phyloP scores from a whole-genome alignment of 2,888 invertebrate species.

The Erebia palarica region DNA sequence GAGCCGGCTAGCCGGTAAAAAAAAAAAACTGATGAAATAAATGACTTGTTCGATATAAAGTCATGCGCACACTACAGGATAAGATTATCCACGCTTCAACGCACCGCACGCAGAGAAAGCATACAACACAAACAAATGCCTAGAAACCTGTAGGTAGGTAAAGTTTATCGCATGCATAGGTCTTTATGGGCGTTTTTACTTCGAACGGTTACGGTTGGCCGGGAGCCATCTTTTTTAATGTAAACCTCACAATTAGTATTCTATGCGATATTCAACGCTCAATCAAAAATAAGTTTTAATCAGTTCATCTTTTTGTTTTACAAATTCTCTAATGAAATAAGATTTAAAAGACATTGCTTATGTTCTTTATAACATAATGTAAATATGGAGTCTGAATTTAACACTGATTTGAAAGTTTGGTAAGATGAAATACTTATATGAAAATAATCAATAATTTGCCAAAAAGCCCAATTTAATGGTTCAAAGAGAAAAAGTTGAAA shows the following conservation, averaged over 20 bases:
- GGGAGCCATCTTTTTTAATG: slow-evolving; percentile 41
- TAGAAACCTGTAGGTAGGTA: slow-evolving; percentile 31
- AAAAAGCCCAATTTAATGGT: no score
- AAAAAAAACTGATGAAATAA: no score
- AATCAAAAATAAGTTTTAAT: slow-evolving; percentile 27
- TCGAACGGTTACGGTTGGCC: slow-evolving; percentile 37
- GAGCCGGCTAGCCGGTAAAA: no score
- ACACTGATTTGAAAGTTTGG: no score
- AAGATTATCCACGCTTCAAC: slow-evolving; percentile 64
- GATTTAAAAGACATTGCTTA: no score
- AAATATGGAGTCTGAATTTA: no score
- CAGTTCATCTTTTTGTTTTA: neutral
- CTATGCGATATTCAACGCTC: slow-evolving; percentile 36
- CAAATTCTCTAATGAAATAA: neutral
- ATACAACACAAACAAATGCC: slow-evolving; percentile 34
- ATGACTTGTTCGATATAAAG: no score
- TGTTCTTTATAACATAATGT: no score
- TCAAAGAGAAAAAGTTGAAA: neutral
- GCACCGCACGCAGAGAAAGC: slow-evolving; percentile 65
- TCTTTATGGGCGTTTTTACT: slow-evolving; percentile 47
- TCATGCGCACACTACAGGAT: slow-evolving; percentile 21
- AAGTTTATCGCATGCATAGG: slow-evolving; percentile 41
- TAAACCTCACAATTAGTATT: slow-evolving; percentile 37
- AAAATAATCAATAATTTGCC: no score
- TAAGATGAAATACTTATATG: no score